Evolutionary conservation across 2,797 vertebrate species (phyloP).

Genomic region (Gymnothorax reevesii): DNA sequence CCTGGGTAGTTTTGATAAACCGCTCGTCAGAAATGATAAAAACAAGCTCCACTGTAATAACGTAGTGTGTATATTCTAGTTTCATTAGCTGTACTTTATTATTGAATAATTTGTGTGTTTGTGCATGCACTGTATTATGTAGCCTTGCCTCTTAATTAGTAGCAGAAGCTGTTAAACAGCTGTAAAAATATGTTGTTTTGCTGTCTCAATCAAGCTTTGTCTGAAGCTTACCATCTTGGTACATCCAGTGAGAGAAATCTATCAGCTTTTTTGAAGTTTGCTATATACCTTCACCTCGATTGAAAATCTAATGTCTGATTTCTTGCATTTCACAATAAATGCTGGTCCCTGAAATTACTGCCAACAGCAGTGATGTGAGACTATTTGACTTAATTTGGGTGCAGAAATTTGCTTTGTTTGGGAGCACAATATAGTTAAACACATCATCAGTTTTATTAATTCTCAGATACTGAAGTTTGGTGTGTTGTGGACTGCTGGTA

Average conservation of each 20-base stretch:
- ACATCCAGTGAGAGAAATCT: too few relatives aligned
- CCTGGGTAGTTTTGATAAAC: neutral
- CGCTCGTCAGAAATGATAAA: neutral
- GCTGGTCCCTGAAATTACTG: too few relatives aligned
- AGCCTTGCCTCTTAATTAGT: neutral
- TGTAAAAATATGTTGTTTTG: too few relatives aligned
- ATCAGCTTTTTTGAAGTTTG: too few relatives aligned
- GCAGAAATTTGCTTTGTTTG: neutral
- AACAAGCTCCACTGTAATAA: neutral
- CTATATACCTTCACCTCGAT: too few relatives aligned
- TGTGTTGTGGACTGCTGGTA: neutral
- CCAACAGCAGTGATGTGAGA: neutral
- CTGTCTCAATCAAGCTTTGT: too few relatives aligned
- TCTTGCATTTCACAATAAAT: too few relatives aligned
- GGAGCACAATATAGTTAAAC: neutral
- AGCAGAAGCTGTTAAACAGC: neutral
- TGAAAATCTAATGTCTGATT: too few relatives aligned
- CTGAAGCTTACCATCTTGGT: too few relatives aligned
- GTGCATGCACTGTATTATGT: neutral
- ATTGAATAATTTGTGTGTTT: neutral
- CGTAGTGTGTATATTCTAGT: neutral
- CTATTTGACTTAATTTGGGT: neutral
- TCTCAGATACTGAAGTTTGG: neutral
- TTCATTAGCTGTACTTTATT: neutral
- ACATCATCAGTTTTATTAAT: neutral